Percentiles rank a stretch among this genome's conserved stretches.
phyloP scores from a whole-genome alignment of 2,888 invertebrate genomes.

The Zygothrica quintamaculata region DNA sequence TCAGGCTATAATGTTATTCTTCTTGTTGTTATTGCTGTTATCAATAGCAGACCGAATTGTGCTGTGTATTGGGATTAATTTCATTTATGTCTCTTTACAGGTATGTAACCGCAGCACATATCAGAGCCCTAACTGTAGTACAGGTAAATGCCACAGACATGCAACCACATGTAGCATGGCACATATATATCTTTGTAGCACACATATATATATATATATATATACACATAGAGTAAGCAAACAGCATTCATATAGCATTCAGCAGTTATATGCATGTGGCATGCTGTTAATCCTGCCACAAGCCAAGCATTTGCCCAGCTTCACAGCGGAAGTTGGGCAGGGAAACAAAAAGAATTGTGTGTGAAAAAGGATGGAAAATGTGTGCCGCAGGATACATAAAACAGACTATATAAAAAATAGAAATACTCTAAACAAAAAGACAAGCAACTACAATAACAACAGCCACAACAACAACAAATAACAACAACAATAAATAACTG shows the following conservation, averaged over 20 bases:
- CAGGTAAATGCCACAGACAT: slow-evolving; percentile 33
- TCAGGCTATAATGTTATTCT: slow-evolving; percentile 9
- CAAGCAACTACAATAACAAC: too few species aligned
- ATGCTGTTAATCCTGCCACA: slow-evolving; percentile 42
- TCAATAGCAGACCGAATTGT: slow-evolving; percentile 51
- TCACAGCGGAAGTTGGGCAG: slow-evolving; percentile 34
- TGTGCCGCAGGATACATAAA: slow-evolving; percentile 28
- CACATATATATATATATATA: not conserved
- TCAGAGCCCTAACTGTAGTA: not conserved
- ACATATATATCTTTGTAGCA: too few species aligned
- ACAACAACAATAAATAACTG: slow-evolving; percentile 28
- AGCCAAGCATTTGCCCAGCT: slow-evolving; percentile 52
- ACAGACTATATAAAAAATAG: slow-evolving; percentile 16
- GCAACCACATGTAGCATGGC: slow-evolving; percentile 1
- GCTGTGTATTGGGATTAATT: slow-evolving; percentile 59
- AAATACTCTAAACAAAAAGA: too few species aligned
- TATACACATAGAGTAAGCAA: not conserved
- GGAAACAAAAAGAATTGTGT: slow-evolving; percentile 42
- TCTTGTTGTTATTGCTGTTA: too few species aligned
- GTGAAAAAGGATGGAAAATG: slow-evolving; percentile 34
- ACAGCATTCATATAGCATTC: not conserved
- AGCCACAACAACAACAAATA: too few species aligned
- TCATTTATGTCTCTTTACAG: slow-evolving; percentile 38
- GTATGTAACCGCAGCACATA: slow-evolving; percentile 25
- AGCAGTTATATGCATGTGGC: not conserved